Conservation (phyloP, 2,888 invertebrate species). For the Coremacera marginata region DNA sequence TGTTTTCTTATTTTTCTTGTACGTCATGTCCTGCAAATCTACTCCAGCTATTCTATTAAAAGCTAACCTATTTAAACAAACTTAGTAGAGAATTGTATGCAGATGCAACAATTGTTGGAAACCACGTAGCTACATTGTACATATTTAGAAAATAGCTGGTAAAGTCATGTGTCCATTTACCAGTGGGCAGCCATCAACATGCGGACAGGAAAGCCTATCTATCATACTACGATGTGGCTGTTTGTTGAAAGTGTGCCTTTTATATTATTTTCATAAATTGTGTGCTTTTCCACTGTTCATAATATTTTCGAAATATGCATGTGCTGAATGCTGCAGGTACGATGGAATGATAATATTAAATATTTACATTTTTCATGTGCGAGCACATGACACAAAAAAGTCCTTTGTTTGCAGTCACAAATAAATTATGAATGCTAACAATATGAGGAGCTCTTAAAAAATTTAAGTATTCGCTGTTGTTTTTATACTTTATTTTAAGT, state of each 20-base stretch:
- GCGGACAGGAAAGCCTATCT: not conserved
- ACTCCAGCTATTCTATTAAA: too few relatives aligned
- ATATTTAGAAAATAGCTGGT: too few relatives aligned
- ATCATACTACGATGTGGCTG: too few relatives aligned
- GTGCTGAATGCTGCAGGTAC: not conserved
- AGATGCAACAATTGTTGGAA: too few relatives aligned
- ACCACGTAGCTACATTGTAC: too few relatives aligned
- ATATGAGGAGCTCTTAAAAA: slow-evolving; percentile 41
- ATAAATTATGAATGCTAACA: slow-evolving; percentile 51
- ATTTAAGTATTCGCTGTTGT: slow-evolving; percentile 22
- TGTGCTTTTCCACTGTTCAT: not conserved
- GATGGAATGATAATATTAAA: slow-evolving; percentile 20
- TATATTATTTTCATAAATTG: not conserved
- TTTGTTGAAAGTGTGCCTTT: not conserved
- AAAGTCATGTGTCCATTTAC: too few relatives aligned
- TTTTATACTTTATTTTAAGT: not conserved
- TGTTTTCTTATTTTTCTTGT: too few relatives aligned
- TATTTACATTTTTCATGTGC: slow-evolving; percentile 21
- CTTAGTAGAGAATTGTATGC: too few relatives aligned
- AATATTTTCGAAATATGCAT: not conserved
- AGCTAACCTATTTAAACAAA: too few relatives aligned
- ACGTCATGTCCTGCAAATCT: too few relatives aligned
- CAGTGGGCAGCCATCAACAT: not conserved
- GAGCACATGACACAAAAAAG: not conserved
- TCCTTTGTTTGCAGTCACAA: slow-evolving; percentile 48